Evolutionary conservation across 92 coral and sea anemone genomes (phyloP), one percentile per base, ranked within the genome.

Genomic region (Virgularia gustaviana): DNA sequence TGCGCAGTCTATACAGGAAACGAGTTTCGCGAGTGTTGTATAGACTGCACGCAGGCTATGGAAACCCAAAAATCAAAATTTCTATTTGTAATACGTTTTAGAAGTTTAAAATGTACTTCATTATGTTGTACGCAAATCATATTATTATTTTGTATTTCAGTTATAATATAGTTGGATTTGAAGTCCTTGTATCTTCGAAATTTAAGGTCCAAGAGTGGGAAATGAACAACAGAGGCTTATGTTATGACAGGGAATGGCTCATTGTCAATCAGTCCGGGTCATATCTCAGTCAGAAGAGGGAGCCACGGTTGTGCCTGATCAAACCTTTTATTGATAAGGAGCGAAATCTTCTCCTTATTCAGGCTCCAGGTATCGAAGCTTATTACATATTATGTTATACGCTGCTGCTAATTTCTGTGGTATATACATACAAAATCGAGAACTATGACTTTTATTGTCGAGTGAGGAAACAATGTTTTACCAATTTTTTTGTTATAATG

Each of bases 171-270:
- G 18, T 5, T 47, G 15, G 22, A 5, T 15, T 15, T 47, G 55
- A 22, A 52, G 8, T 52, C 6, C 22, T 2, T 15, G 22, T 52
- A 22, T 52, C 8, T 8, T 27, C 34, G 35, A 42, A 24, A 43
- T 56, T 33, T 35, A 49, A 90, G 98, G 90, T 86, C 23, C 37
- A 73, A 13, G 80, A 80, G 42, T 92, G 98, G 98, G 72, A 77
- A 55, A 72, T 92, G 65, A 91, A 88, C 22, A 79, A 72, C 8
- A 80, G 85, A 78, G 98, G 98, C 71, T 87, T 92, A 36, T 33
- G 77, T 72, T 92, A 82, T 71, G 98, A 92, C 70, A 83, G 96
- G 42, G 94, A 92, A 13, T 92, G 98, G 98, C 81, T 92, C 88
- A 79, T 92, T 42, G 77, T 92, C 37, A 76, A 75, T 78, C 88